A percentile compares a stretch with the other conserved stretches of the same genome.
These are phyloP conservation scores for Dasypolia templi DNA, from an alignment of 2,888 invertebrate genomes.

Conservation along the genomic window DNA sequence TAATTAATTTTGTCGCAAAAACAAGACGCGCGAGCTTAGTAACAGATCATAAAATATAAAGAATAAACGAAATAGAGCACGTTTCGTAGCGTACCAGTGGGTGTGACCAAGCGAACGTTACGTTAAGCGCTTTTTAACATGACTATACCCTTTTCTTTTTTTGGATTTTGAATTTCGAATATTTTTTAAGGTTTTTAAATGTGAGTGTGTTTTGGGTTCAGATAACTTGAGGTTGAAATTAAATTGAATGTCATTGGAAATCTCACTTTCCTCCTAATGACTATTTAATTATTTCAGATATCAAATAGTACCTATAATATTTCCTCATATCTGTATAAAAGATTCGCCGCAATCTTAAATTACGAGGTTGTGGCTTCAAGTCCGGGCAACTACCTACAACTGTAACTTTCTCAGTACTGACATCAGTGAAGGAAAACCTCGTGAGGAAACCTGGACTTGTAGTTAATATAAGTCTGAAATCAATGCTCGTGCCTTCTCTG, in stretches of 20 bases:
- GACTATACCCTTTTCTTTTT: constrained; percentile 65
- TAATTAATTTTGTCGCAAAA: constrained; percentile 58
- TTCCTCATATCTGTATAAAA: not conserved
- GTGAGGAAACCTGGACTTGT: too few species aligned
- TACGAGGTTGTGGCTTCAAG: too few species aligned
- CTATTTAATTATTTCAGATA: not conserved
- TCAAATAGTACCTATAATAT: not conserved
- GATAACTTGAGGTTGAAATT: not conserved
- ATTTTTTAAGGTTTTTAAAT: constrained; percentile 44
- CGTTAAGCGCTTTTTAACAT: constrained; percentile 76
- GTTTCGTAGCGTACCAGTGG: constrained; percentile 61
- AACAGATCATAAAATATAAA: constrained; percentile 48
- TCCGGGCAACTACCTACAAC: too few species aligned
- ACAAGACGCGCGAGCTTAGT: constrained; percentile 5
- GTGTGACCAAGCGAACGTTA: constrained; percentile 67
- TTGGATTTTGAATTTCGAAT: constrained; percentile 42
- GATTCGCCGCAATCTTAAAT: not conserved
- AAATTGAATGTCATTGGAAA: constrained; percentile 20
- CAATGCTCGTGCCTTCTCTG: too few species aligned
- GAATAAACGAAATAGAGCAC: constrained; percentile 63
- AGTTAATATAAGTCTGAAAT: too few species aligned
- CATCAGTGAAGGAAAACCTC: too few species aligned
- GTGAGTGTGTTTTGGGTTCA: constrained; percentile 28
- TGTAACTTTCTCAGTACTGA: too few species aligned
- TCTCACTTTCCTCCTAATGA: not conserved